These are phyloP conservation scores for Latheticus oryzae DNA, from an alignment of 2,888 invertebrate species.

Conservation along the genomic window DNA sequence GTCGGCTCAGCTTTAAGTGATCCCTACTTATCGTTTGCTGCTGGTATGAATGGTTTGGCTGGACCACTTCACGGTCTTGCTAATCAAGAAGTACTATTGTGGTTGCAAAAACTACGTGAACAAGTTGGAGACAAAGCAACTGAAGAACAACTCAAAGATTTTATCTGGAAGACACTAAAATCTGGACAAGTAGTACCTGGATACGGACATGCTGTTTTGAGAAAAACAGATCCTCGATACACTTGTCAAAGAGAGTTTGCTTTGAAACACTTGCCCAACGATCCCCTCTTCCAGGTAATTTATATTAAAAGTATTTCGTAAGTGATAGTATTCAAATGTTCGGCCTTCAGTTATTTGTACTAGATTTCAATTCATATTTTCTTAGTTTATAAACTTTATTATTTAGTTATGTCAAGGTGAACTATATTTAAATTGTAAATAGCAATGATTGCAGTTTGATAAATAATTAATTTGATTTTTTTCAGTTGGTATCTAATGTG, in stretches of 20 bases:
- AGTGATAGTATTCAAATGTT: no score
- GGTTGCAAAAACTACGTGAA: constrained; percentile 90
- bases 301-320: no score
- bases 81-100: constrained; percentile 91
- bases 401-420: no score
- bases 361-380: not conserved
- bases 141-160: constrained; percentile 94
- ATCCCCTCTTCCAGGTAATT: constrained; percentile 86
- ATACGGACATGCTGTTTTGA: constrained; percentile 94
- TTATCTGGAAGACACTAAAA: constrained; percentile 97
- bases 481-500: constrained; percentile 77
- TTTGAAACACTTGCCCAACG: constrained; percentile 91
- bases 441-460: not conserved
- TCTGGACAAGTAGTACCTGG: constrained; percentile 96
- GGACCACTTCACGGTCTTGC: constrained; percentile 97
- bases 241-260: constrained; percentile 96
- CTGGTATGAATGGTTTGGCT: constrained; percentile 93
- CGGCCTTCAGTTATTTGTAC: no score
- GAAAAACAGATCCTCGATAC: constrained; percentile 94
- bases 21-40: constrained; percentile 93
- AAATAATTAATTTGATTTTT: constrained; percentile 8
- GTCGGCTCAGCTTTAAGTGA: constrained; percentile 95
- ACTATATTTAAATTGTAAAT: not conserved
- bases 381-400: not conserved
- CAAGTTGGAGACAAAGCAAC: constrained; percentile 88